Evolutionary conservation across 2,797 vertebrate species (phyloP).

Genomic region (Podarcis siculus): DNA sequence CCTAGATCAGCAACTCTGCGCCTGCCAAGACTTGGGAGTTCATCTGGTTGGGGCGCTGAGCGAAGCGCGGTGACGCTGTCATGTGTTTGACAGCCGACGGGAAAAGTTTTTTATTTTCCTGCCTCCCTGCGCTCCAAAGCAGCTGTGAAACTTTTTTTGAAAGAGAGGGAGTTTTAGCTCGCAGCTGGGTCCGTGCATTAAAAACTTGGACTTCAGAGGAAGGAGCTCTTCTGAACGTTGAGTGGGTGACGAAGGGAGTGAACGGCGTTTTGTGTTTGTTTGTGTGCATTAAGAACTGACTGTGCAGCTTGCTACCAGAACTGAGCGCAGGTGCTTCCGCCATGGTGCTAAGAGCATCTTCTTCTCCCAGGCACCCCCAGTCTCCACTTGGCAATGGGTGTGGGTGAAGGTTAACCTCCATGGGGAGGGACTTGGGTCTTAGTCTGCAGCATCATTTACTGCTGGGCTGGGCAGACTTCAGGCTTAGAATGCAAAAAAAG

Average conservation of each 20-base stretch:
- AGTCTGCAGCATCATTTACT: neutral
- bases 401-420: too few relatives aligned
- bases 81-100: neutral
- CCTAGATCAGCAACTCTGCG: conserved; percentile 10
- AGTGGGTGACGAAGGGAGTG: neutral
- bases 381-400: neutral
- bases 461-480: neutral
- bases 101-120: neutral
- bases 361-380: neutral
- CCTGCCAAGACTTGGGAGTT: conserved; percentile 16
- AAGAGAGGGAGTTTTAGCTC: neutral
- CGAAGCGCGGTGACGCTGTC: rapidly evolving
- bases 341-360: neutral
- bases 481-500: too few relatives aligned
- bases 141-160: neutral
- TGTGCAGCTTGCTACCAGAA: neutral
- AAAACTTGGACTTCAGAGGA: neutral
- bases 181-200: neutral
- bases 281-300: neutral
- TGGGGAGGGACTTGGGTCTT: neutral
- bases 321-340: neutral
- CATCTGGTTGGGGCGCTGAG: conserved; percentile 38
- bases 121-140: neutral
- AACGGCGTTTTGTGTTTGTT: neutral
- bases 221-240: rapidly evolving